Evolutionary conservation across 1,140 invertebrate genomes (phyloP).

Genomic region (Maconellicoccus hirsutus): DNA sequence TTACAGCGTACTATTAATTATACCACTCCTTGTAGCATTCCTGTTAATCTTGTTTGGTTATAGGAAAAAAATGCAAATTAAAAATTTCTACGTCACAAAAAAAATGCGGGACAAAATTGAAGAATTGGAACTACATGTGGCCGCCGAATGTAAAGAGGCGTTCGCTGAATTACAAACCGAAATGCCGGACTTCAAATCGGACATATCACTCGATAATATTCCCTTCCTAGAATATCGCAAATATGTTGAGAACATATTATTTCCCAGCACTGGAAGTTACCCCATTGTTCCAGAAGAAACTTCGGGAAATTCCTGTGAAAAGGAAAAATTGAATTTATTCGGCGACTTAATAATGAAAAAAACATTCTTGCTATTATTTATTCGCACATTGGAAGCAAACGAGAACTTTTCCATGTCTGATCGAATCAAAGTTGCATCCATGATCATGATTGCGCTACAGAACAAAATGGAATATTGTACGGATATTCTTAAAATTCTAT

Average conservation of each 20-base stretch:
- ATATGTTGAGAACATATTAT: constrained; percentile 96
- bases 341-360: constrained; percentile 96
- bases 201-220: constrained; percentile 35
- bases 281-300: constrained; percentile 65
- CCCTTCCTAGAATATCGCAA: constrained; percentile 94
- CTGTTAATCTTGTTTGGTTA: no score
- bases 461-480: constrained; percentile 99
- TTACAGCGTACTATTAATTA: no score
- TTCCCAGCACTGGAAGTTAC: constrained; percentile 90
- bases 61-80: no score
- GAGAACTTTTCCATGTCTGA: constrained; percentile 81
- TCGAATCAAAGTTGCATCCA: constrained; percentile 91
- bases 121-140: constrained; percentile 89
- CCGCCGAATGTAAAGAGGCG: constrained; percentile 97
- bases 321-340: constrained; percentile 87
- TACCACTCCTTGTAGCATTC: no score
- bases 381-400: constrained; percentile 94
- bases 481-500: constrained; percentile 93
- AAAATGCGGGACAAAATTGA: constrained; percentile 99
- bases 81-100: constrained; percentile 86
- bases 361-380: constrained; percentile 92
- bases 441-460: constrained; percentile 97
- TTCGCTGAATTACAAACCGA: constrained; percentile 97
- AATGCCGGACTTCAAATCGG: no score
- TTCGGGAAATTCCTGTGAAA: constrained; percentile 74